Conservation (phyloP, 2,888 invertebrate species). For the Sphecodes monilicornis region DNA sequence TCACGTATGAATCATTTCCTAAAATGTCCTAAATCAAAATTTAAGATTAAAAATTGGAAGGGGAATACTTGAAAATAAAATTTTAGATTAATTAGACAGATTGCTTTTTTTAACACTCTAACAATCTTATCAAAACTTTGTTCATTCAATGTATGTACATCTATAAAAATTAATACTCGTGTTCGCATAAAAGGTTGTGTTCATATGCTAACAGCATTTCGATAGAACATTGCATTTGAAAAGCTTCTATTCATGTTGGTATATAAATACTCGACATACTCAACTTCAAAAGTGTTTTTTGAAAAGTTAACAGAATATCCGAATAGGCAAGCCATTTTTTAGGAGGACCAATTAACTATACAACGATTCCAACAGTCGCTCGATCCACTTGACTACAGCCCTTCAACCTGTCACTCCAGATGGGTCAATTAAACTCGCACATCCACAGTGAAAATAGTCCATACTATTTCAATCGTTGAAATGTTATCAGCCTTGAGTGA, state of each 20-base stretch:
- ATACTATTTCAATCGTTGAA: not conserved
- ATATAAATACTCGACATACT: not conserved
- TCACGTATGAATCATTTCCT: too few relatives aligned
- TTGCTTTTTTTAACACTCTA: too few relatives aligned
- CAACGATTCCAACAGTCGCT: not conserved
- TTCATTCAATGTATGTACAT: not conserved
- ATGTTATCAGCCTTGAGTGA: constrained; percentile 4
- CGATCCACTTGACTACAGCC: not conserved
- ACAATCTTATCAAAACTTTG: not conserved
- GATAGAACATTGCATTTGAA: not conserved
- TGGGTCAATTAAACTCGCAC: not conserved
- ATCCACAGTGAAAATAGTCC: not conserved
- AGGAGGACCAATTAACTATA: not conserved
- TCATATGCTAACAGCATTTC: not conserved
- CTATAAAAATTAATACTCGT: not conserved
- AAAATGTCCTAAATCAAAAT: too few relatives aligned
- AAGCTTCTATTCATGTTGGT: not conserved
- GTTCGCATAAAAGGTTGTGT: not conserved
- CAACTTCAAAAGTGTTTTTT: not conserved
- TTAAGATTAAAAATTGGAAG: too few relatives aligned
- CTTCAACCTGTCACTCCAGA: not conserved
- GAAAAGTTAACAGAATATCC: not conserved
- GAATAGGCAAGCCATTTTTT: not conserved
- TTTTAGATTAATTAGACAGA: too few relatives aligned
- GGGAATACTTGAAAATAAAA: too few relatives aligned